Base-by-base conservation (phyloP, 2,888 invertebrate species). In the Campopleginae sp. region DNA sequence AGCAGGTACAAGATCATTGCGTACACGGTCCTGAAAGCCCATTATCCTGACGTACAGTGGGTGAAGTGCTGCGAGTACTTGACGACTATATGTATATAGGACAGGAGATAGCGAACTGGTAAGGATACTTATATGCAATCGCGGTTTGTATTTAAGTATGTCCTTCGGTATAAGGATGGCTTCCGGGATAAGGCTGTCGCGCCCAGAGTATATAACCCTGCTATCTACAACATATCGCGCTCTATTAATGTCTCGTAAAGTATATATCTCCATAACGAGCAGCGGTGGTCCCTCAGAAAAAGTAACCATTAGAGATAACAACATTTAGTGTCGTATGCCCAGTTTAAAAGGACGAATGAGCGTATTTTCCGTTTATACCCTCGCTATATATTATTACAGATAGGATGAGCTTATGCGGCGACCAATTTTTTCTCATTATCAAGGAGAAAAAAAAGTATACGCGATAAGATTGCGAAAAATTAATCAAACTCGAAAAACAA, bases 191-290 rank as follows among this genome's bases (percentile, higher is more conserved):
- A 71, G 31, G 72, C 48, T 54, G 63, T 19, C 8, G 17, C 79
- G 31, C 44, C 19, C 27, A 44, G 77, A 42, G 19, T 58, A 70
- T 38, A 66, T 71, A 58, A 14, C 42, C 68, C 6, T 14, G 48
- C 66, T 68, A 79, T 84, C 80, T 58, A 51, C 72, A 65, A 74
- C 63, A 71, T 74, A 77, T 61, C 58, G 76, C 72, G 38, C 48
- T 71, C 85, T 86, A 85, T 85, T 87, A 87, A 87, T 86, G 88
- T 75, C 77, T 76, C 83, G 51, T 61, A 70, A 83, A 84, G 75
- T 80, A 85, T 85, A 86, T 82, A 86, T 86, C 86, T 85, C 74
- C 80, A 78, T 87, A 86, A 87, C 86, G 87, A 87, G 72, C 63
- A 63, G 42, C 38, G 2, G 46, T n/a, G 42, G 48, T 68, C 70